Evolutionary conservation across 2,888 invertebrate species (phyloP).

Genomic region (Agonopterix arenella): DNA sequence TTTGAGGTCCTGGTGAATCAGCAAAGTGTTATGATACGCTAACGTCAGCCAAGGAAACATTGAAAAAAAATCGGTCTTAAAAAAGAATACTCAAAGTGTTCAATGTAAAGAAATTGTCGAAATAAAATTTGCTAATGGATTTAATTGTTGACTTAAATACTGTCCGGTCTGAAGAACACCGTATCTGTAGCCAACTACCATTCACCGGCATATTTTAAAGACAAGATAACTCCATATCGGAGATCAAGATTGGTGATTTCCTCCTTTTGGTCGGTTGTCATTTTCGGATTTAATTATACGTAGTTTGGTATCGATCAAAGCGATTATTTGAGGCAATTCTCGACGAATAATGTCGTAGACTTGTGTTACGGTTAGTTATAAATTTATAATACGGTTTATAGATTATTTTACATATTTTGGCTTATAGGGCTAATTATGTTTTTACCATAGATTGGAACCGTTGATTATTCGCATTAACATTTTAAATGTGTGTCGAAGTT

Average conservation of each 20-base stretch:
- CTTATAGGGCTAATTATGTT: slow-evolving; percentile 2
- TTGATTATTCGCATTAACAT: slow-evolving; percentile 5
- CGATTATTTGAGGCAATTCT: slow-evolving; percentile 23
- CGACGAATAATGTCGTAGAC: slow-evolving; percentile 13
- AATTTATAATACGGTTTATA: slow-evolving; percentile 7
- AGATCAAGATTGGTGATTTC: slow-evolving; percentile 24
- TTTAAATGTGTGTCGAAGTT: neutral
- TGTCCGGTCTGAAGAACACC: slow-evolving; percentile 1
- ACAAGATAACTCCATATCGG: slow-evolving; percentile 7
- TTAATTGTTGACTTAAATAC: neutral
- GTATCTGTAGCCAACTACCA: neutral
- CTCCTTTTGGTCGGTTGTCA: slow-evolving; percentile 23
- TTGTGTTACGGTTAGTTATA: slow-evolving; percentile 2
- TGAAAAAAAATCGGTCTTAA: too few species aligned
- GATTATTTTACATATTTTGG: slow-evolving; percentile 5
- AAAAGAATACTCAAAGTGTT: too few species aligned
- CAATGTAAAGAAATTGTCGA: too few species aligned
- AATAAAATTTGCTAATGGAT: too few species aligned
- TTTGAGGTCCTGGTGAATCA: too few species aligned
- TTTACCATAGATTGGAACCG: slow-evolving; percentile 1
- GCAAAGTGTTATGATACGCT: too few species aligned
- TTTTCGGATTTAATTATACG: slow-evolving; percentile 23
- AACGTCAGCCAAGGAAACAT: too few species aligned
- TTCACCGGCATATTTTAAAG: slow-evolving; percentile 1
- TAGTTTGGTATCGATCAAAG: slow-evolving; percentile 19